Percentiles rank a stretch among this genome's conserved stretches.
These are phyloP conservation scores for Orthosia gracilis DNA, from an alignment of 2,888 invertebrate genomes.

Conservation along the genomic window DNA sequence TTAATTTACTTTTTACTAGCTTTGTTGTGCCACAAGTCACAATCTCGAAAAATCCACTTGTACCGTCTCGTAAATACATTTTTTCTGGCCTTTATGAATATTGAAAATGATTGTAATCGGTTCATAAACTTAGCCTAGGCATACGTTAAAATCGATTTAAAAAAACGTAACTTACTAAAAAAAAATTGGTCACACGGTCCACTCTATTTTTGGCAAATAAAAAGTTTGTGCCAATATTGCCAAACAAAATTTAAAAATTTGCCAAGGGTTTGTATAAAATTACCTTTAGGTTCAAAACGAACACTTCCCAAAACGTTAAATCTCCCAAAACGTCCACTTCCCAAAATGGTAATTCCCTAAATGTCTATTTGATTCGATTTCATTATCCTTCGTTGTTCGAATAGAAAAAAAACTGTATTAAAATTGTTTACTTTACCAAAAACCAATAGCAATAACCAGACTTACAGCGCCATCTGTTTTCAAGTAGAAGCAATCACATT, in stretches of 20 bases:
- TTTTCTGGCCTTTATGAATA: background rate
- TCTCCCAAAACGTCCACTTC: no score
- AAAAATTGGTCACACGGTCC: background rate
- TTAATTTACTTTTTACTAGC: background rate
- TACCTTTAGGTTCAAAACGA: no score
- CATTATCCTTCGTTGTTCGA: background rate
- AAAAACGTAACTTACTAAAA: background rate
- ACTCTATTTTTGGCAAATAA: conserved; percentile 27
- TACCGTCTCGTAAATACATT: no score
- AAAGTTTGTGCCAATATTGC: background rate
- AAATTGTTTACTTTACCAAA: no score
- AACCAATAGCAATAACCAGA: no score
- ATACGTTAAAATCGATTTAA: background rate
- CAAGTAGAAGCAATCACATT: conserved; percentile 16
- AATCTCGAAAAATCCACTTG: conserved; percentile 5
- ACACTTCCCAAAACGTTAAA: no score
- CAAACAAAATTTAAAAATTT: background rate
- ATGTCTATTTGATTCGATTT: background rate
- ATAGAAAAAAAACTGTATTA: background rate
- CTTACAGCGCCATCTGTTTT: conserved; percentile 53
- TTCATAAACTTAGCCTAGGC: no score
- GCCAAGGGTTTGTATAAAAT: background rate
- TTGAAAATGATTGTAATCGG: background rate
- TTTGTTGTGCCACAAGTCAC: conserved; percentile 28
- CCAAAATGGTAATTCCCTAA: no score